These are phyloP conservation scores for Samia ricini DNA, from an alignment of 1,140 invertebrate species.

Conservation along the genomic window DNA sequence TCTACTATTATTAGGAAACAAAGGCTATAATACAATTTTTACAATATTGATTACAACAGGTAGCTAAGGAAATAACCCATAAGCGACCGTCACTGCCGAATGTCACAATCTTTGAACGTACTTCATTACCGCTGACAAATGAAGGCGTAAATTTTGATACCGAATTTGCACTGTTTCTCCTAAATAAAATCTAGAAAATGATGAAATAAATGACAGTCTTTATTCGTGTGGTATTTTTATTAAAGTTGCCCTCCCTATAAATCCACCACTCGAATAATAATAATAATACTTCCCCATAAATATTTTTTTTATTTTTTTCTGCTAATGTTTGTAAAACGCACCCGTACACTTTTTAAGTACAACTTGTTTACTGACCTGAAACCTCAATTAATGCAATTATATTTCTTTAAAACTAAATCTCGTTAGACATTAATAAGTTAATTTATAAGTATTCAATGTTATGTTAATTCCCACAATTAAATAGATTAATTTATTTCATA, in stretches of 20 bases:
- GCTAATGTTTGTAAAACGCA: background rate
- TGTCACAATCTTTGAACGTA: background rate
- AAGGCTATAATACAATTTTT: too few relatives aligned
- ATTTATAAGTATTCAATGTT: slow-evolving; percentile 6
- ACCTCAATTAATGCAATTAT: slow-evolving; percentile 45
- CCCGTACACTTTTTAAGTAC: slow-evolving; percentile 56
- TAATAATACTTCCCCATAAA: slow-evolving; percentile 1
- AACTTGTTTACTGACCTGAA: slow-evolving; percentile 30
- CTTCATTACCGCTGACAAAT: background rate
- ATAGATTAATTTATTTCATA: background rate
- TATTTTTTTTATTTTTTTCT: slow-evolving; percentile 2
- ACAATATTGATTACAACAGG: too few relatives aligned
- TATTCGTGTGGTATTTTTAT: background rate
- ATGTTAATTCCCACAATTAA: background rate
- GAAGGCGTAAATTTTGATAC: too few relatives aligned
- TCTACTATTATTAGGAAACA: background rate
- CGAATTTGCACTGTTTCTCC: too few relatives aligned
- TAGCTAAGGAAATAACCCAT: background rate
- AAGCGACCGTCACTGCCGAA: background rate
- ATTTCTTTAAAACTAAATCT: slow-evolving; percentile 53
- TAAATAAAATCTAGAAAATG: too few relatives aligned
- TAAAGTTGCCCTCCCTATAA: background rate
- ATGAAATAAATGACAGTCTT: too few relatives aligned
- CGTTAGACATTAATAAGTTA: slow-evolving; percentile 45
- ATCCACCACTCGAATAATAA: slow-evolving; percentile 6